Conservation (phyloP, 2,888 invertebrate genomes). For the Luperina testacea region DNA sequence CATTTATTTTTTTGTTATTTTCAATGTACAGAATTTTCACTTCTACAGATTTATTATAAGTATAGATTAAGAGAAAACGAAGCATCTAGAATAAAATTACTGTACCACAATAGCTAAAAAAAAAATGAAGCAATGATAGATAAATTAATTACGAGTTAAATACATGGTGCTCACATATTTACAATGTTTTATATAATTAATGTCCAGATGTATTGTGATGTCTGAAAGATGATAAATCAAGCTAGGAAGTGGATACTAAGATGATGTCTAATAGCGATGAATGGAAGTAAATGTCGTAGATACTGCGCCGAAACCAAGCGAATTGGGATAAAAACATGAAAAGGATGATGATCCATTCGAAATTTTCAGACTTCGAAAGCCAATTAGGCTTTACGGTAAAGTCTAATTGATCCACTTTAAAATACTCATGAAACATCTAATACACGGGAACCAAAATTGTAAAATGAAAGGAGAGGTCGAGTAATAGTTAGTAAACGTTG, state of each 20-base stretch:
- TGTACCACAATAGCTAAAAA: no score
- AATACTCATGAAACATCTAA: constrained; percentile 1
- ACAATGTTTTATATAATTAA: neutral
- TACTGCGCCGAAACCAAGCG: neutral
- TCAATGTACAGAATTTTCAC: no score
- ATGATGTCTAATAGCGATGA: neutral
- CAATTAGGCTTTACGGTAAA: neutral
- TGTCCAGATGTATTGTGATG: neutral
- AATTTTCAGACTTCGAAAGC: neutral
- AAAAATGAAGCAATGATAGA: no score
- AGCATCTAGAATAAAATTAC: no score
- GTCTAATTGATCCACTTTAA: neutral
- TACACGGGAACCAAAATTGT: neutral
- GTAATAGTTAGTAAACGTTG: neutral
- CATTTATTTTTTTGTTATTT: no score
- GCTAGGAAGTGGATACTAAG: neutral
- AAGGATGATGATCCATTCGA: neutral
- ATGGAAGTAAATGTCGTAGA: neutral
- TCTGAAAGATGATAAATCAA: neutral
- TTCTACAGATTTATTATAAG: no score
- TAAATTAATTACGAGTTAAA: no score
- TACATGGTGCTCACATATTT: no score
- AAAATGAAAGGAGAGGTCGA: constrained; percentile 29
- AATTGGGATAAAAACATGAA: neutral
- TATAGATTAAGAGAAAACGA: no score